Evolutionary conservation across 2,113 vertebrate species (phyloP).

Genomic region (Cyanoliseus patagonus): DNA sequence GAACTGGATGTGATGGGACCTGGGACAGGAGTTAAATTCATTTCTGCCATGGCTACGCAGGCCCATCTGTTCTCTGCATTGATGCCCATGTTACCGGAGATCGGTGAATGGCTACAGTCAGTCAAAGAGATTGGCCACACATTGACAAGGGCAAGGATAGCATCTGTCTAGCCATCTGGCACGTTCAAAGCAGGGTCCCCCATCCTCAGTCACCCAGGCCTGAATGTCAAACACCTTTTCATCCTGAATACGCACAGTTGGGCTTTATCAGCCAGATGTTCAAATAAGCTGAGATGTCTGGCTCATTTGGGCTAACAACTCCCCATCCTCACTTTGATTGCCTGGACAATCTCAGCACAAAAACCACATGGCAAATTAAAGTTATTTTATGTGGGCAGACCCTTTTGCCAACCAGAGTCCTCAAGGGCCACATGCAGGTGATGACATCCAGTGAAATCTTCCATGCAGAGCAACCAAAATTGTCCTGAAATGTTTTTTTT

Average conservation of each 20-base stretch:
- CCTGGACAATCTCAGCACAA: conserved; percentile 29
- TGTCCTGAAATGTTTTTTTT: not conserved
- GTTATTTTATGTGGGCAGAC: not conserved
- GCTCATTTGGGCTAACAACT: conserved; percentile 57
- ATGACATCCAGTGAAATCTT: conserved; percentile 27
- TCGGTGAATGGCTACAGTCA: conserved; percentile 48
- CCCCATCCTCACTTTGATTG: conserved; percentile 39
- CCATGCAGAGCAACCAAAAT: not conserved
- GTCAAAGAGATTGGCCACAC: conserved; percentile 66
- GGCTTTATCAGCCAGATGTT: conserved; percentile 67
- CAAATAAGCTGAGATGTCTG: conserved; percentile 43
- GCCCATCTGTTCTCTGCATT: conserved; percentile 56
- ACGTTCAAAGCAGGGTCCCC: conserved; percentile 18
- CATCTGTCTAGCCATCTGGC: conserved; percentile 62
- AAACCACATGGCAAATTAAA: conserved; percentile 37
- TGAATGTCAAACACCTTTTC: conserved; percentile 69
- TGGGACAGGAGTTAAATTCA: conserved; percentile 45
- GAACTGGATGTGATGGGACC: not conserved
- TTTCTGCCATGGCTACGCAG: not conserved
- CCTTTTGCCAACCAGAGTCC: not conserved
- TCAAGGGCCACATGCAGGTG: conserved; percentile 5
- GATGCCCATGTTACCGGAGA: conserved; percentile 8
- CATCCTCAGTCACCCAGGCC: conserved; percentile 61
- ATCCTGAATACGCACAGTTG: not conserved
- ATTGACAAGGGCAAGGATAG: conserved; percentile 59